Conservation (phyloP, 2,888 invertebrate genomes). For the Pediacus dermestoides region DNA sequence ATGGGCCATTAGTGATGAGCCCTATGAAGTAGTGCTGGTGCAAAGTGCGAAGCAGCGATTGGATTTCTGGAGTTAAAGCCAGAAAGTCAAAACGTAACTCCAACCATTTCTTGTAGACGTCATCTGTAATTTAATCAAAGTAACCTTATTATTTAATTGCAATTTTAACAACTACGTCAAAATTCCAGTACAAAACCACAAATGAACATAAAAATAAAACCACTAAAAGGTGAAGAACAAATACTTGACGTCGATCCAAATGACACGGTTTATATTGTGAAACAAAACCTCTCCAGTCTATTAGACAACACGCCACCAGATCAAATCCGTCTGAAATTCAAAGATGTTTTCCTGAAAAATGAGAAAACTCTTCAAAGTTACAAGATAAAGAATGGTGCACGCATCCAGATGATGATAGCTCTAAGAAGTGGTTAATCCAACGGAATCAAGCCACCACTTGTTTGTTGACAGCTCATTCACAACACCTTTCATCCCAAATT, state of each 20-base stretch:
- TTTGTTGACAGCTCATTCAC: too few relatives aligned
- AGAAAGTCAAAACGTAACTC: conserved; percentile 74
- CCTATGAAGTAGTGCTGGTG: conserved; percentile 72
- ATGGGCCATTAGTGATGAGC: conserved; percentile 83
- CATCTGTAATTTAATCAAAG: conserved; percentile 54
- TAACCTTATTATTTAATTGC: conserved; percentile 7
- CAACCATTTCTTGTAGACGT: conserved; percentile 75
- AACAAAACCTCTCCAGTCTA: background rate
- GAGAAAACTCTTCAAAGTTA: background rate
- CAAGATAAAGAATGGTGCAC: background rate
- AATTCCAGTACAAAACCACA: background rate
- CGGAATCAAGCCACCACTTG: too few relatives aligned
- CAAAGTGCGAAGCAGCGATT: conserved; percentile 65
- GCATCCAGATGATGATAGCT: background rate
- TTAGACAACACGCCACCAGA: background rate
- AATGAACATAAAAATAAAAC: conserved; percentile 16
- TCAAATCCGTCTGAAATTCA: background rate
- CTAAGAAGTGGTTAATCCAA: conserved; percentile 1
- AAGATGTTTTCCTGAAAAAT: background rate
- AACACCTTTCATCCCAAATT: too few relatives aligned
- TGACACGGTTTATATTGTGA: conserved; percentile 28
- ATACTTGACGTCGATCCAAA: conserved; percentile 44
- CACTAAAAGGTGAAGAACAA: conserved; percentile 44
- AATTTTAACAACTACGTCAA: background rate
- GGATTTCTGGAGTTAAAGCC: conserved; percentile 64